These are phyloP conservation scores for Plecotus auritus DNA, from an alignment of 2,113 vertebrate genomes.

Conservation along the genomic window DNA sequence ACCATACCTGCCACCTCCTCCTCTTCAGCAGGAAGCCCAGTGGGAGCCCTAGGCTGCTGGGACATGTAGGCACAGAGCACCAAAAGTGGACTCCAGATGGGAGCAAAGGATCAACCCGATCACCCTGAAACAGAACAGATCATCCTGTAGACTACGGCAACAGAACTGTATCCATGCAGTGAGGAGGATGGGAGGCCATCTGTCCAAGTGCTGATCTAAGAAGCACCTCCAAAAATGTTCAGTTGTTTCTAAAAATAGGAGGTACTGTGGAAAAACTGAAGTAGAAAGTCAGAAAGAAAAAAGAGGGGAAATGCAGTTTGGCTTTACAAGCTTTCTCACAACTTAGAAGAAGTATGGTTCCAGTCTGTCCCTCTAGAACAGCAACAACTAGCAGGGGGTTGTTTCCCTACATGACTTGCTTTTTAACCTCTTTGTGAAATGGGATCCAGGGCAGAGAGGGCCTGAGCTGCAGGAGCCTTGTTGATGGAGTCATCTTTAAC, in stretches of 20 bases:
- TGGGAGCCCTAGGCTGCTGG: rapidly evolving
- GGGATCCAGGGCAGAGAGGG: conserved; percentile 5
- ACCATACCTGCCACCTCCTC: rapidly evolving
- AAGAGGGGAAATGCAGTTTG: rapidly evolving
- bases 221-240: too few species aligned
- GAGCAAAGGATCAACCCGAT: rapidly evolving
- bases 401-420: neutral
- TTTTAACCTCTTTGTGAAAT: conserved; percentile 62
- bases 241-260: neutral
- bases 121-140: rapidly evolving
- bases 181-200: rapidly evolving
- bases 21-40: neutral
- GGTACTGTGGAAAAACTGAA: neutral
- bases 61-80: neutral
- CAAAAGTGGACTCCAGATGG: neutral
- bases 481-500: conserved; percentile 79
- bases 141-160: neutral
- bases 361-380: neutral
- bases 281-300: neutral
- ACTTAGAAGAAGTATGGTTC: neutral
- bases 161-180: neutral
- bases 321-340: neutral
- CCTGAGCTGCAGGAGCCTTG: conserved; percentile 52
- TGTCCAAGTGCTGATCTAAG: neutral
- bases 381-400: neutral